phyloP scores from a whole-genome alignment of 64 coral and sea anemone genomes.

The Montipora cactus region DNA sequence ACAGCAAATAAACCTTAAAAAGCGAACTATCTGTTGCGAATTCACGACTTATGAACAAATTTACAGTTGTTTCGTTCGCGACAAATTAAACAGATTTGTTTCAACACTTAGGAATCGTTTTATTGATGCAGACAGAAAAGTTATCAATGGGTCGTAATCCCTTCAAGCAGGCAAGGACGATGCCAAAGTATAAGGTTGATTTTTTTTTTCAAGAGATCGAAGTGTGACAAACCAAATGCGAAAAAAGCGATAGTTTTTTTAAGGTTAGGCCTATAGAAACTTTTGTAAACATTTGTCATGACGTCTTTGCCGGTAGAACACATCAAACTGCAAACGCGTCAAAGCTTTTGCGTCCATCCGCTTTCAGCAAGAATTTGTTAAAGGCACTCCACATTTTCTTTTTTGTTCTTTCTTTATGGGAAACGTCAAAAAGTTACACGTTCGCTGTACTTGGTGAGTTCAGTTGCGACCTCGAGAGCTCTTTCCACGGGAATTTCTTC shows the following conservation, averaged over 20 bases:
- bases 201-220: background rate
- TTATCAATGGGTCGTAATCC: background rate
- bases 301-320: background rate
- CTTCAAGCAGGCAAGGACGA: background rate
- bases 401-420: background rate
- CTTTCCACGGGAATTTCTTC: too few species aligned
- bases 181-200: background rate
- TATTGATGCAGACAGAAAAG: background rate
- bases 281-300: background rate
- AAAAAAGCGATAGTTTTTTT: too few species aligned
- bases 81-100: background rate
- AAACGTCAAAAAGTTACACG: background rate
- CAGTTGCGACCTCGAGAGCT: background rate
- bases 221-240: too few species aligned
- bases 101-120: background rate
- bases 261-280: background rate
- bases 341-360: background rate
- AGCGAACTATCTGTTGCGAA: background rate
- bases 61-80: background rate
- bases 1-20: background rate
- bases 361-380: background rate
- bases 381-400: background rate
- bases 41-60: background rate
- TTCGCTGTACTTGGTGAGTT: background rate
- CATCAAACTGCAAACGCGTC: background rate